phyloP scores from a whole-genome alignment of 2,797 vertebrate genomes.

The Pelodytes ibericus region DNA sequence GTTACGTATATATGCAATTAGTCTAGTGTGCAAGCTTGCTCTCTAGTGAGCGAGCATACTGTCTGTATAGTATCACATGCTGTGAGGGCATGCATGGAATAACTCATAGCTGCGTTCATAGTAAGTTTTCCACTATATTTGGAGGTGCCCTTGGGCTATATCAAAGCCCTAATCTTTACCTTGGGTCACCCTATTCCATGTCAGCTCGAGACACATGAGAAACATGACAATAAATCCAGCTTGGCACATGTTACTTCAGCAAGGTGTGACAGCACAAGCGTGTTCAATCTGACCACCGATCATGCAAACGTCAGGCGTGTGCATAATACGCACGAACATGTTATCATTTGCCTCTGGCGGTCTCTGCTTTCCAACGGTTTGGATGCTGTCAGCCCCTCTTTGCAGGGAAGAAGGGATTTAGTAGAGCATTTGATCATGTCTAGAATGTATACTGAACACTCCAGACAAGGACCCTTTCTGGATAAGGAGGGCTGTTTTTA shows the following conservation, averaged over 20 bases:
- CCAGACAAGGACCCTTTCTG: conserved; percentile 38
- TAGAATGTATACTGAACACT: conserved; percentile 11
- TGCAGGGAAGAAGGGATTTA: conserved; percentile 21
- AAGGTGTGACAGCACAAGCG: background rate
- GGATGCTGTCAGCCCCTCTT: background rate
- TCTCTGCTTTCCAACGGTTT: background rate
- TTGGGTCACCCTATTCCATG: background rate
- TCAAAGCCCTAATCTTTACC: background rate
- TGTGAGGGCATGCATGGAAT: too few species aligned
- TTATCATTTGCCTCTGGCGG: background rate
- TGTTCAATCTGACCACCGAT: background rate
- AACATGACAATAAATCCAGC: background rate
- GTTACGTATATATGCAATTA: too few species aligned
- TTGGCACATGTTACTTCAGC: background rate
- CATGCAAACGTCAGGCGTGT: background rate
- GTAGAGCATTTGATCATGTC: background rate
- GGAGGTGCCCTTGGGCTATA: too few species aligned
- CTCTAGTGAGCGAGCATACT: too few species aligned
- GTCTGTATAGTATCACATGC: too few species aligned
- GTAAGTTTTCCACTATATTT: too few species aligned
- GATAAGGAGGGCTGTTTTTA: conserved; percentile 23
- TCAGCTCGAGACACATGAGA: background rate
- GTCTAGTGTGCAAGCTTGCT: too few species aligned
- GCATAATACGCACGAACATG: conserved; percentile 13
- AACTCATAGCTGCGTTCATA: too few species aligned